Conservation (phyloP, 2,888 invertebrate genomes). For the Bembecia ichneumoniformis region DNA sequence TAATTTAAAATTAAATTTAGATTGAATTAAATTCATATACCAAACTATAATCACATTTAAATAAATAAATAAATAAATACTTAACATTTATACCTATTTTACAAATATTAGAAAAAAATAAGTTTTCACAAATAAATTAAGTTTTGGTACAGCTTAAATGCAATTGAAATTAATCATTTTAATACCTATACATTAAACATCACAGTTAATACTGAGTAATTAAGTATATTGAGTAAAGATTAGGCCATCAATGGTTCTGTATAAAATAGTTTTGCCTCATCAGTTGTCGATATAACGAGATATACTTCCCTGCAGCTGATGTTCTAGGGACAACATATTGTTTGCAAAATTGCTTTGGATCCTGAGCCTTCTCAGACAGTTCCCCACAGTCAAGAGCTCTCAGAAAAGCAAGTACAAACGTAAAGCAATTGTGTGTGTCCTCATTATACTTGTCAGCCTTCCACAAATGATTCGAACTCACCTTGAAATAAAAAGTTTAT, state of each 20-base stretch:
- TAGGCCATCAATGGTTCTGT: slow-evolving; percentile 55
- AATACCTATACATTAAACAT: slow-evolving; percentile 57
- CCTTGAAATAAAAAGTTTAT: slow-evolving; percentile 27
- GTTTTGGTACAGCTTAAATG: slow-evolving; percentile 67
- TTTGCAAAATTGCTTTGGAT: slow-evolving; percentile 82
- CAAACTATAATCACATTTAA: slow-evolving; percentile 12
- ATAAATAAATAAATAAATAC: slow-evolving; percentile 4
- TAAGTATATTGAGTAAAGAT: slow-evolving; percentile 5
- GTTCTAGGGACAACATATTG: slow-evolving; percentile 86
- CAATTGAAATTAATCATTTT: slow-evolving; percentile 44
- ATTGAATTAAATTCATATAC: slow-evolving; percentile 3
- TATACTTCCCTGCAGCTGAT: slow-evolving; percentile 87
- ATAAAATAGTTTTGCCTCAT: slow-evolving; percentile 62
- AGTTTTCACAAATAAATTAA: slow-evolving; percentile 27
- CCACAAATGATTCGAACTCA: slow-evolving; percentile 75
- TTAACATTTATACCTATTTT: slow-evolving; percentile 12
- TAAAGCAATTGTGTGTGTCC: slow-evolving; percentile 86
- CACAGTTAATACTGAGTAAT: slow-evolving; percentile 63
- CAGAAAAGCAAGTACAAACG: slow-evolving; percentile 87
- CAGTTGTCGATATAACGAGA: slow-evolving; percentile 83
- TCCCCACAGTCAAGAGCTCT: slow-evolving; percentile 79
- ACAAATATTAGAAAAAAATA: slow-evolving; percentile 11
- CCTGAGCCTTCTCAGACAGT: slow-evolving; percentile 78
- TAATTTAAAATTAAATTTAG: slow-evolving; percentile 5
- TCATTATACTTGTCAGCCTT: slow-evolving; percentile 80